Evolutionary conservation across 1,140 invertebrate genomes (phyloP), one percentile per base, ranked within the genome.

Genomic region (Stenopsyche tienmushanensis): DNA sequence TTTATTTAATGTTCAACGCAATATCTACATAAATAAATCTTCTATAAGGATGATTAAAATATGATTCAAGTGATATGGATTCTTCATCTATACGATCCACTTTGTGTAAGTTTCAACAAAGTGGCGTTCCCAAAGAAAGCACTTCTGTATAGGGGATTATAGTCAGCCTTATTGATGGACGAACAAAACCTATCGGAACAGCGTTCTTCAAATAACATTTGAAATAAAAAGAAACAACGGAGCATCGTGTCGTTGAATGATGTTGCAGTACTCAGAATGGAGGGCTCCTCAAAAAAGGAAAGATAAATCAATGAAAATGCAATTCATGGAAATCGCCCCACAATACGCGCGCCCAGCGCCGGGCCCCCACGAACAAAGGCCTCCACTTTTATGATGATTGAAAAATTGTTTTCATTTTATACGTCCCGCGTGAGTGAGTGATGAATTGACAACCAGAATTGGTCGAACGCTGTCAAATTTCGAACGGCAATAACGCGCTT

Each of bases 361-460:
- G n/a, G 18, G 10, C 17, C 8, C 44, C 5, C 44, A 15, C 8
- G 44, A 18, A 47, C 44, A 47, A 20, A 20, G 17, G 10, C 44
- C 17, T 15, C 44, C 10, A 39, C 5, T 47, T 47, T 47, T 47
- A 47, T 47, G 44, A 47, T 47, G 44, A 47, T 47, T 47, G 44
- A 47, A 47, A 47, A 47, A 47, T 47, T 47, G 44, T 47, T 47
- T 47, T 47, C 44, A 13, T 47, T 47, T 47, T 47, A 15, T 47
- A 15, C 44, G 10, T 15, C 44, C 7, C 34, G 7, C 34, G 34
- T n/a, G n/a, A 18, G 10, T 15, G 10, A 5, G 44, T 47, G 44
- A 47, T 47, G 44, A 47, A 47, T 47, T 15, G 44, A 47, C 44
- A 47, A 13, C 10, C 44, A 5, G 44, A 47, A 47, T 47, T 47